Evolutionary conservation across 1,140 invertebrate species (phyloP).

Genomic region (Rhyacophila brunnea): DNA sequence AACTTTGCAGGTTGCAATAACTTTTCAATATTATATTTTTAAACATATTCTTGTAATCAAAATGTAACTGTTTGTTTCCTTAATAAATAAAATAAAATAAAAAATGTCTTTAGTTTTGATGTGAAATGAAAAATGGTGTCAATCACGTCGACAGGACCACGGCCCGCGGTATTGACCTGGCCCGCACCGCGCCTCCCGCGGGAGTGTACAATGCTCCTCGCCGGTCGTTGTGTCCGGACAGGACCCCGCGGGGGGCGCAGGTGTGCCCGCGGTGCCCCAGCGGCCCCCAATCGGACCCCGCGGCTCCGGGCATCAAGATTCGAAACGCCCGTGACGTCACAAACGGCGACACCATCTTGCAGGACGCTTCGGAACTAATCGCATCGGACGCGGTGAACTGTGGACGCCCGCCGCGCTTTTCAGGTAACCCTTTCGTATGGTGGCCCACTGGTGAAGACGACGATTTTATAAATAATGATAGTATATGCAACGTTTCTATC

Average conservation of each 20-base stretch:
- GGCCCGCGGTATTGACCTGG: conserved; percentile 1
- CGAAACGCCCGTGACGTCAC: conserved; percentile 16
- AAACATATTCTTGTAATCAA: too few relatives aligned
- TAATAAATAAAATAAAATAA: too few relatives aligned
- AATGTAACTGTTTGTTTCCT: too few relatives aligned
- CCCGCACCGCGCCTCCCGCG: conserved; percentile 8
- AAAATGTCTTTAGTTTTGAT: too few relatives aligned
- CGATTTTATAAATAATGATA: neutral
- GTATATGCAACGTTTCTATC: neutral
- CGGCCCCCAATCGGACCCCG: conserved; percentile 5
- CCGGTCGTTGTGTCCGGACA: neutral
- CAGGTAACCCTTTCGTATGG: neutral
- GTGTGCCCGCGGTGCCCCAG: neutral
- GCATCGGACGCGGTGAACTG: conserved; percentile 15
- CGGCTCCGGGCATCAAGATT: conserved; percentile 11
- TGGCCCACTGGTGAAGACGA: neutral
- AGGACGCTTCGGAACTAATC: conserved; percentile 29
- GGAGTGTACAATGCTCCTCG: neutral
- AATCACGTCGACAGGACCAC: conserved; percentile 3
- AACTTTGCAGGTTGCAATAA: too few relatives aligned
- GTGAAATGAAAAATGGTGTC: neutral
- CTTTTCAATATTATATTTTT: too few relatives aligned
- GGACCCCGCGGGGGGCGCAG: conserved; percentile 2
- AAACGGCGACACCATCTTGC: conserved; percentile 19
- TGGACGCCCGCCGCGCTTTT: neutral